Percentiles rank a stretch among this genome's conserved stretches.
phyloP scores from a whole-genome alignment of 2,888 invertebrate species.

The Cynaeus angustus region DNA sequence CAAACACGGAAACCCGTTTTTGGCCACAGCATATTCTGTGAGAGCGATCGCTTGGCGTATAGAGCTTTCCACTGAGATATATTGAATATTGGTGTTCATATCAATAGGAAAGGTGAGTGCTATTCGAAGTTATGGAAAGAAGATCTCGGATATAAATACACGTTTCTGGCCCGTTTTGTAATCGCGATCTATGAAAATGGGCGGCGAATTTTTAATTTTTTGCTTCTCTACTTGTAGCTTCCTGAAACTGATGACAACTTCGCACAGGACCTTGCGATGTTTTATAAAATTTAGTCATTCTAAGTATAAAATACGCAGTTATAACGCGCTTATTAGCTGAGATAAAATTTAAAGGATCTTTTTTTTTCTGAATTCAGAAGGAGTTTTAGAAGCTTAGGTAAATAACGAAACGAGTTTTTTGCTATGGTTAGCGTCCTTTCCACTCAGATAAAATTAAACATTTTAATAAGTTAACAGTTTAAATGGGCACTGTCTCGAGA shows the following conservation, averaged over 20 bases:
- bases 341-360: conserved; percentile 42
- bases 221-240: conserved; percentile 2
- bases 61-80: conserved; percentile 25
- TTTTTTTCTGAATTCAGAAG: conserved; percentile 34
- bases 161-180: conserved; percentile 4
- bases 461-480: conserved; percentile 9
- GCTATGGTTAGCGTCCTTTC: not conserved
- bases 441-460: conserved; percentile 3
- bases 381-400: conserved; percentile 35
- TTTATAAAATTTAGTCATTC: conserved; percentile 28
- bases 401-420: conserved; percentile 25
- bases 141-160: conserved; percentile 32
- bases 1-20: conserved; percentile 35
- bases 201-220: not conserved
- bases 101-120: conserved; percentile 39
- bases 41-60: conserved; percentile 18
- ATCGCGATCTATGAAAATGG: not conserved
- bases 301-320: conserved; percentile 44
- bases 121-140: conserved; percentile 37
- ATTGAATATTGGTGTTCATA: conserved; percentile 47
- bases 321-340: conserved; percentile 39
- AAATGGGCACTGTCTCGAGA: not conserved
- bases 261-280: conserved; percentile 41
- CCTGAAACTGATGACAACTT: conserved; percentile 25
- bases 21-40: conserved; percentile 20